Base-by-base conservation (phyloP, 2,888 invertebrate genomes). In the Agriopis marginaria region DNA sequence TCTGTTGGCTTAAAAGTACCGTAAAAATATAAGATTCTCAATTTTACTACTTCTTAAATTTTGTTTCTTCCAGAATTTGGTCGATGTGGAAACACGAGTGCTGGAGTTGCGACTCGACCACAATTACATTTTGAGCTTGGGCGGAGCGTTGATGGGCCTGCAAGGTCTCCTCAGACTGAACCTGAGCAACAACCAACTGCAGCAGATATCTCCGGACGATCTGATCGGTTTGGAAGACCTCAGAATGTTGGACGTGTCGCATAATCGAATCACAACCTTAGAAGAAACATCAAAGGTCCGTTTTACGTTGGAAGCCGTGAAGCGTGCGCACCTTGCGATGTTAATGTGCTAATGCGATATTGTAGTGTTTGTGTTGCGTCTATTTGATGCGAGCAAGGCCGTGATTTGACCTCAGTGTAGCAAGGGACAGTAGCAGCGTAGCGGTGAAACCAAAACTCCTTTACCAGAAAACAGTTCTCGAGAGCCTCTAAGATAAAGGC, bases 221-320 rank as follows among this genome's bases (percentile, higher is more conserved):
- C 95, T 98, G 59, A 96, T 97, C 66, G 97, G 97, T 39, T 91
- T 98, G 77, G 97, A 97, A 78, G 96, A 96, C 73, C 90, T 98
- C 51, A 95, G 95, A 81, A 91, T 96, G 64, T 94, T 98, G 51
- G 98, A 98, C 83, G 93, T 98, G 55, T 97, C 98, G 0, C 95
- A 96, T 82, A 98, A 98, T 86, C 95, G 96, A 73, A 92, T 98
- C 49, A 95, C 96, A 54, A 97, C 97, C 3, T 92, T 98, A 67
- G 97, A 97, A 86, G 97, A 97, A 92, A 97, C 97, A 66, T 97
- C 97, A 79, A 97, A 97, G 96, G 98, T 98, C 81, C 82, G 82
- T 82, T 74, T 66, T 54, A 40, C 39, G 14, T 53, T 55, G 23
- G 71, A 39, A 23, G 70, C 58, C 62, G 32, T 1, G 32, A 32